Evolutionary conservation across 2,888 invertebrate genomes (phyloP), one percentile per base, ranked within the genome.

Genomic region (Dioctria linearis): DNA sequence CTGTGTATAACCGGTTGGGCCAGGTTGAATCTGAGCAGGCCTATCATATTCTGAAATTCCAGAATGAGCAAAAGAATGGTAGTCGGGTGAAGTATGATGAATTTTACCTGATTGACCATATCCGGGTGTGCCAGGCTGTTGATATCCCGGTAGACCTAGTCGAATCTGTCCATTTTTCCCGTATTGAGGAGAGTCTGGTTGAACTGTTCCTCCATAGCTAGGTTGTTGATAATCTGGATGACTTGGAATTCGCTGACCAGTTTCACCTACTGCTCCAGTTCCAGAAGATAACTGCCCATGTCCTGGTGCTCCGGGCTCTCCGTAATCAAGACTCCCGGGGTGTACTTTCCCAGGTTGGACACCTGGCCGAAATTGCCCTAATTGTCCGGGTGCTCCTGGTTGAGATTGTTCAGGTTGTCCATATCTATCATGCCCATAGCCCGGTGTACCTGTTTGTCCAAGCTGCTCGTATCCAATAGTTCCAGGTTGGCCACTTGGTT

Each of bases 61-160:
- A 11, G 66, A 39, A 54, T 67, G 69, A 8, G n/a, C 39, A 40
- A 25, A 42, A 5, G 11, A 4, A 63, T 39, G 61, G 8, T 25
- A 49, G 3, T 54, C 73, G 9, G 57, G 8, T 37, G 6, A 11
- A 5, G 40, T 39, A 9, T 11, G 57, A 13, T 57, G 57, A 11
- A 25, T 42, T 54, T 54, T 8, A 11, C 54, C 54, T 11, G 54
- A 11, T n/a, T n/a, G 54, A 11, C 3, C 54, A 54, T 54, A 39
- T 9, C 43, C 46, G 4, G 25, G 67, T 3, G 9, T 8, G 8
- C 13, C 65, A 4, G 66, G 66, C 5, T 66, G 66, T 46, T 13
- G 8, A 66, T 66, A 25, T 42, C 43, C 57, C 37, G 57, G 51
- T 11, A 3, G 11, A 39, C 73, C 80, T 42, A 73, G 49, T 65